Base-by-base conservation (phyloP, 2,797 vertebrate species). In the Spondyliosoma cantharus region DNA sequence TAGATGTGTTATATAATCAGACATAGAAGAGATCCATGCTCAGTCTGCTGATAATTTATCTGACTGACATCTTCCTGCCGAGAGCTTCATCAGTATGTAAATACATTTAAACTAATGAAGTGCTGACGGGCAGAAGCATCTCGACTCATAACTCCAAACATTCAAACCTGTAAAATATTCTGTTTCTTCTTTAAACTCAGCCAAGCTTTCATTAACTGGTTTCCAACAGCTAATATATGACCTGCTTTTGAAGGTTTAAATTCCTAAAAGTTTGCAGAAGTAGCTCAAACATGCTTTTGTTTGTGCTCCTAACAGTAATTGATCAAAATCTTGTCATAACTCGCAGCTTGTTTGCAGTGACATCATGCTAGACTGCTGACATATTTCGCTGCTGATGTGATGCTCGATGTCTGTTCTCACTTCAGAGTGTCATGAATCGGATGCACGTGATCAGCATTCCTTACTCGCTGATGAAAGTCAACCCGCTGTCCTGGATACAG, bases 401-500 rank as follows among this genome's bases (percentile, higher is more conserved):
- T 84, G 73, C 61, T 86, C 20, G 11, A 7, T 46, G 52, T 89
- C 37, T 83, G 19, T 62, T 86, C 88, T 80, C 70, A 15, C 83
- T 45, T 2, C 86, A 99, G 98, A 97, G 97, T 0, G 96, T 99
- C 83, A 95, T 98, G 96, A 99, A 98, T 85, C 94, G 97, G 82
- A 97, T 98, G 96, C 97, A 99, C 0, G 97, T 99, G 82, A 94
- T 99, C 94, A 98, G 97, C 92, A 96, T 99, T 80, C 97, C 97
- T 0, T 99, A 99, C 72, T 97, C 97, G 1, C 90, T 99, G 86
- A 99, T 99, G 98, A 99, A 99, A 92, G 98, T 96, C 91, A 99
- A 99, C 93, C 98, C 98, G 0, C 96, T 99, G 71, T 98, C 97
- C 84, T 99, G 98, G 98, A 98, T 99, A 86, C 97, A 98, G 95